Conservation (phyloP, 2,888 invertebrate genomes). For the Drosophila robusta region DNA sequence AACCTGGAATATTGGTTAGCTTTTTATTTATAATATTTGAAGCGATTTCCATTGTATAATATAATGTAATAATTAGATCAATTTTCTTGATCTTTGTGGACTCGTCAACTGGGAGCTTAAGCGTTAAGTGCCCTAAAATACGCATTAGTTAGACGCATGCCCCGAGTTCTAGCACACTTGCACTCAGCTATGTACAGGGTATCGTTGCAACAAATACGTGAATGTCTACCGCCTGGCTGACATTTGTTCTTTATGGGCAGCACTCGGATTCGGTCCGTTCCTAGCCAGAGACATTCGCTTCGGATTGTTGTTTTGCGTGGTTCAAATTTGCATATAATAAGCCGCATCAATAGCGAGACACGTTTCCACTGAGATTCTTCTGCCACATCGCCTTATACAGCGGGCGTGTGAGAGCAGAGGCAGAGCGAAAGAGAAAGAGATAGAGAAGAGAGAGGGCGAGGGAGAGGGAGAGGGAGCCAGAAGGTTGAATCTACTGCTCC, state of each 20-base stretch:
- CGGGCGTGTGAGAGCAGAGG: slow-evolving; percentile 25
- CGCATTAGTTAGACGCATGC: background rate
- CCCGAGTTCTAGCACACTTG: background rate
- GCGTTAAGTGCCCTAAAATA: no score
- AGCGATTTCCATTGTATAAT: no score
- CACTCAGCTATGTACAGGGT: slow-evolving; percentile 19
- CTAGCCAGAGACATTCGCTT: slow-evolving; percentile 40
- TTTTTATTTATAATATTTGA: no score
- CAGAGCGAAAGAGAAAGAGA: background rate
- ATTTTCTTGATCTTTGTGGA: no score
- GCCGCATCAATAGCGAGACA: slow-evolving; percentile 84
- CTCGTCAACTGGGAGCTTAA: background rate
- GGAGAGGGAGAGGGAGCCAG: slow-evolving; percentile 7
- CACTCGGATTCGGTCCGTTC: slow-evolving; percentile 58
- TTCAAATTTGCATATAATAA: slow-evolving; percentile 85
- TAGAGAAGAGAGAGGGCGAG: background rate
- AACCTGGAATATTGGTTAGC: no score
- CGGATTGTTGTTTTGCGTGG: slow-evolving; percentile 61
- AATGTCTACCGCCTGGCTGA: slow-evolving; percentile 58
- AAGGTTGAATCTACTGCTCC: background rate
- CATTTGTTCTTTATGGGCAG: slow-evolving; percentile 83
- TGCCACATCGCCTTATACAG: slow-evolving; percentile 41
- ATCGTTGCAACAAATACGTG: slow-evolving; percentile 39
- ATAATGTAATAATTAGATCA: no score
- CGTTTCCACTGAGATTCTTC: slow-evolving; percentile 77